phyloP scores from a whole-genome alignment of 1,140 invertebrate genomes.

The Apolygus lucorum region DNA sequence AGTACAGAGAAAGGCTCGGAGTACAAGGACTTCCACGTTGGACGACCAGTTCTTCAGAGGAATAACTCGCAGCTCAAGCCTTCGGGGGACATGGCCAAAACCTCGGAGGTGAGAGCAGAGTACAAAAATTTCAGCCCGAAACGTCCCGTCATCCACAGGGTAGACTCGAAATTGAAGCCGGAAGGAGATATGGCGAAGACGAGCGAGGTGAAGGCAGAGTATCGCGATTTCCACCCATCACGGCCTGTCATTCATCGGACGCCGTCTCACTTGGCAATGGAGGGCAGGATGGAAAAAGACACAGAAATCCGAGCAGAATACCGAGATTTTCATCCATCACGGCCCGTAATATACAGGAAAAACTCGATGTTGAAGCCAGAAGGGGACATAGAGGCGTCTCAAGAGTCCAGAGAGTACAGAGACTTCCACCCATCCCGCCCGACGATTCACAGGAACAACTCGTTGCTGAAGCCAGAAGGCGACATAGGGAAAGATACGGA shows the following conservation, averaged over 20 bases:
- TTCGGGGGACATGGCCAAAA: conserved; percentile 28
- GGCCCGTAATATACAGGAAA: not conserved
- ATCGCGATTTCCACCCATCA: conserved; percentile 29
- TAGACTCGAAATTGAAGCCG: conserved; percentile 24
- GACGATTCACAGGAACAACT: conserved; percentile 24
- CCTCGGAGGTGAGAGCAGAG: conserved; percentile 24
- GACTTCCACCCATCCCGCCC: conserved; percentile 21
- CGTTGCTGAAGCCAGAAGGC: conserved; percentile 31
- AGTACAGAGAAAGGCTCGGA: conserved; percentile 23
- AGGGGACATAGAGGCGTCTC: conserved; percentile 23
- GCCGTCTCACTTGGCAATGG: conserved; percentile 27
- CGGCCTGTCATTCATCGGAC: conserved; percentile 26
- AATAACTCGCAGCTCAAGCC: conserved; percentile 29
- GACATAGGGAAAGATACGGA: conserved; percentile 28
- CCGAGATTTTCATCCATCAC: conserved; percentile 17
- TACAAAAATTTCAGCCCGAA: conserved; percentile 25
- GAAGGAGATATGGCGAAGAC: conserved; percentile 30
- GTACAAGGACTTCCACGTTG: conserved; percentile 27
- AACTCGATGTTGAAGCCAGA: conserved; percentile 26
- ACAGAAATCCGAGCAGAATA: conserved; percentile 28
- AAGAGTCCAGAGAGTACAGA: conserved; percentile 23
- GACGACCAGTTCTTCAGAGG: conserved; percentile 21
- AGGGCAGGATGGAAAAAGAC: conserved; percentile 28
- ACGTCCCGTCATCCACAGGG: conserved; percentile 21
- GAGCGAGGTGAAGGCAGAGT: conserved; percentile 26